phyloP scores from a whole-genome alignment of 2,888 invertebrate species.

The Netelia fuscicornis region DNA sequence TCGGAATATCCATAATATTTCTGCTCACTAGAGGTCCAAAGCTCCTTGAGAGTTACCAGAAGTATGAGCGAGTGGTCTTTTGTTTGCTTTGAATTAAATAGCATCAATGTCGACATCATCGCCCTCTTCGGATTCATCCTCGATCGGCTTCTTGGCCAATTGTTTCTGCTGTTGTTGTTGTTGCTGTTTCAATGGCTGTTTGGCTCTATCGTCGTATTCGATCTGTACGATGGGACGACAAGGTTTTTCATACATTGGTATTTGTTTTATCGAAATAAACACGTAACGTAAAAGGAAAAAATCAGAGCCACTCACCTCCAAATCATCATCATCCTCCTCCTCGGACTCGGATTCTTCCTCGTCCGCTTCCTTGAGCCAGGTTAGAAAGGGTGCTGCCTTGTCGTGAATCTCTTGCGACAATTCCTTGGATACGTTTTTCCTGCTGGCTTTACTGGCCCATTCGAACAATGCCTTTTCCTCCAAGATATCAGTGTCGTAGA shows the following conservation, averaged over 20 bases:
- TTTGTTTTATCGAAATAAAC: neutral
- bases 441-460: conserved; percentile 97
- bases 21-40: conserved; percentile 20
- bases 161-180: conserved; percentile 84
- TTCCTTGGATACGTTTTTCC: conserved; percentile 97
- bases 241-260: conserved; percentile 3
- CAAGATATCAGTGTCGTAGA: conserved; percentile 98
- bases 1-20: conserved; percentile 50
- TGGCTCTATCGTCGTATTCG: conserved; percentile 95
- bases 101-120: conserved; percentile 97
- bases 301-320: conserved; percentile 86
- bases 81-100: conserved; percentile 87
- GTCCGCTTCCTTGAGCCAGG: conserved; percentile 98
- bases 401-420: conserved; percentile 96
- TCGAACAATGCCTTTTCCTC: conserved; percentile 97
- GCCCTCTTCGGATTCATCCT: conserved; percentile 89
- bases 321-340: conserved; percentile 89
- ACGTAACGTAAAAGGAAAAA: neutral
- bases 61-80: conserved; percentile 11
- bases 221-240: conserved; percentile 86
- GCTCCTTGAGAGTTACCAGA: conserved; percentile 1
- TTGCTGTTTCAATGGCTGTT: conserved; percentile 90
- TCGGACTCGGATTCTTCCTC: conserved; percentile 95
- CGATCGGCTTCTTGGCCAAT: conserved; percentile 85
- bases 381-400: conserved; percentile 96